Percentiles rank a stretch among this genome's conserved stretches.
Conservation (phyloP, 2,113 vertebrate genomes). For the Atractosteus spatula region DNA sequence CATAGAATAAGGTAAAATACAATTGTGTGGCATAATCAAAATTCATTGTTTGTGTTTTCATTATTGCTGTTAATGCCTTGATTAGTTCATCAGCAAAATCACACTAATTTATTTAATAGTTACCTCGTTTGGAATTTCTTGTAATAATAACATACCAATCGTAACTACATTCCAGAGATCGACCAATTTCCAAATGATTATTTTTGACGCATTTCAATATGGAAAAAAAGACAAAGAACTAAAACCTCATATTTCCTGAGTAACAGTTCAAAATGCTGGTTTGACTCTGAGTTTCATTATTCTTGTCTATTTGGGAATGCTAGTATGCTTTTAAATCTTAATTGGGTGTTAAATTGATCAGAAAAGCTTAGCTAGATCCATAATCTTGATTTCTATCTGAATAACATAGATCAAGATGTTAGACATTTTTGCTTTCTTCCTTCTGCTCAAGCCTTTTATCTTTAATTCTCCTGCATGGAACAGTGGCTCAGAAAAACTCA, state of each 20-base stretch:
- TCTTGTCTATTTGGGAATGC: conserved; percentile 1
- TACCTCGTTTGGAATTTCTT: no score
- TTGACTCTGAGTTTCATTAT: conserved; percentile 12
- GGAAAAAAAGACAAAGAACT: not conserved
- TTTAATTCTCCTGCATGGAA: not conserved
- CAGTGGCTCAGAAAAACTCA: not conserved
- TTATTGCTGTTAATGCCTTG: no score
- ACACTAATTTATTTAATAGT: no score
- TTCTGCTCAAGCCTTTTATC: conserved; percentile 3
- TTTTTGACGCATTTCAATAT: not conserved
- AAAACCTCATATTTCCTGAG: not conserved
- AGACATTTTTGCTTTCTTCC: not conserved
- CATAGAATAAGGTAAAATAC: no score
- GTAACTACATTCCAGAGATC: no score
- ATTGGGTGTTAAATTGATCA: conserved; percentile 24
- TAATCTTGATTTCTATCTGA: conserved; percentile 18
- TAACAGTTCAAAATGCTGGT: not conserved
- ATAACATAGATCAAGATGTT: conserved; percentile 9
- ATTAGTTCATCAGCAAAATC: no score
- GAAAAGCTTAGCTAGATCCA: conserved; percentile 11
- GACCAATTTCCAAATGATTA: not conserved
- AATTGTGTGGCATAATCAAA: no score
- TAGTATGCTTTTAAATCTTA: conserved; percentile 17
- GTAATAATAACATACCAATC: no score
- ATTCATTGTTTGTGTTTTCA: no score